Conservation (phyloP, 2,113 vertebrate species). For the Pseudois nayaur region DNA sequence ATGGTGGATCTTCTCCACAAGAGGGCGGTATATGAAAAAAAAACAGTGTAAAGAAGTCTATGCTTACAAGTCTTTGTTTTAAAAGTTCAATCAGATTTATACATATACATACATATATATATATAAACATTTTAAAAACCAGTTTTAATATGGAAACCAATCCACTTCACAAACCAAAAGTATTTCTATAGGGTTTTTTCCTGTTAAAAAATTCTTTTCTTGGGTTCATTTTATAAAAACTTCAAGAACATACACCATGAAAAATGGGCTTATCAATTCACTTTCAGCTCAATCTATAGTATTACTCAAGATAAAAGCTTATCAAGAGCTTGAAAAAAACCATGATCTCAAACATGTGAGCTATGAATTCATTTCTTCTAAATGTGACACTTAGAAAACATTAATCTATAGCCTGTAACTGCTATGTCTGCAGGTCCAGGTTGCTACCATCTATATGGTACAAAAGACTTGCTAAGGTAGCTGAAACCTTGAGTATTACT, state of each 20-base stretch:
- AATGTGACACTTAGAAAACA: neutral
- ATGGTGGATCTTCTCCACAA: neutral
- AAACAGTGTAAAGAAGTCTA: neutral
- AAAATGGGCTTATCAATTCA: neutral
- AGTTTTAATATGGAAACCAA: neutral
- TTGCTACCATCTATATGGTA: neutral
- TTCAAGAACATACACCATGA: neutral
- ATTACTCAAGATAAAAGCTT: conserved; percentile 4
- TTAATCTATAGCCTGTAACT: neutral
- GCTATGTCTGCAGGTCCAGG: neutral
- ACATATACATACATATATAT: neutral
- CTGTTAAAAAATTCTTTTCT: neutral
- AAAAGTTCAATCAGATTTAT: neutral
- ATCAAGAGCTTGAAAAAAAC: neutral
- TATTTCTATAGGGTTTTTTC: neutral
- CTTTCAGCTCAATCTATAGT: neutral
- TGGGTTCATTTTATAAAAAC: neutral
- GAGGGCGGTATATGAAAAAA: neutral
- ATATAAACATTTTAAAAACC: neutral
- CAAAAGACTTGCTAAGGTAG: neutral
- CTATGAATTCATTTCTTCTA: neutral
- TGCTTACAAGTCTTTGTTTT: neutral
- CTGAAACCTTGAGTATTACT: neutral
- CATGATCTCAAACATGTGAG: neutral
- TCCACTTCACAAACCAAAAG: neutral